Evolutionary conservation across 2,113 vertebrate species (phyloP).

Genomic region (Nannospalax galili): DNA sequence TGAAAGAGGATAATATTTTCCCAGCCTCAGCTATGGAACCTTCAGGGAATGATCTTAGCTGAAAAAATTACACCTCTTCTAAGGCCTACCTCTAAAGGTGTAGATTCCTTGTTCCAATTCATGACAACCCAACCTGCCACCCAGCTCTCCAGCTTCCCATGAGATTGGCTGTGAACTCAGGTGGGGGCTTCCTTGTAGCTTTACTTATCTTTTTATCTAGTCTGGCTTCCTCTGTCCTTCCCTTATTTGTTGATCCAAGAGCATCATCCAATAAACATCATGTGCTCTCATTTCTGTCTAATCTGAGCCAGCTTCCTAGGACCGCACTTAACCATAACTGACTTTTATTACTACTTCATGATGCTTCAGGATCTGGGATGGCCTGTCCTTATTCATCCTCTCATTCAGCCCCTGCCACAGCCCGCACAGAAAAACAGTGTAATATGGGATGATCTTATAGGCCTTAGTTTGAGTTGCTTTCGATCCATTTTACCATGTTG

Average conservation of each 20-base stretch:
- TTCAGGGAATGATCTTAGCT: neutral
- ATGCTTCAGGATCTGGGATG: neutral
- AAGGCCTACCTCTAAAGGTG: neutral
- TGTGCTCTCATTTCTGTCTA: neutral
- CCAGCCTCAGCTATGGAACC: neutral
- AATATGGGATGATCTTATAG: rapidly evolving
- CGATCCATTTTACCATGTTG: rapidly evolving
- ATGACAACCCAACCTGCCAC: neutral
- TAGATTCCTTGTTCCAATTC: neutral
- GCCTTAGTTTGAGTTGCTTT: rapidly evolving
- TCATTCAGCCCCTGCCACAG: neutral
- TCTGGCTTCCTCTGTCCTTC: neutral
- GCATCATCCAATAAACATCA: rapidly evolving
- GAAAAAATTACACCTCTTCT: neutral
- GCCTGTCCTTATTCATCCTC: rapidly evolving
- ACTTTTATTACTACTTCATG: neutral
- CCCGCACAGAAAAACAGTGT: neutral
- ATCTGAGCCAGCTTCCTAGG: neutral
- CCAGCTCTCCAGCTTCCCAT: neutral
- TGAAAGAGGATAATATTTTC: neutral
- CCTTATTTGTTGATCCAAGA: neutral
- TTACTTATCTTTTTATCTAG: rapidly evolving
- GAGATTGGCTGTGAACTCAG: neutral
- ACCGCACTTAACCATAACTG: neutral
- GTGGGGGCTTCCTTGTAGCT: neutral